Conservation (phyloP, 2,888 invertebrate genomes). For the Anoplius nigerrimus region DNA sequence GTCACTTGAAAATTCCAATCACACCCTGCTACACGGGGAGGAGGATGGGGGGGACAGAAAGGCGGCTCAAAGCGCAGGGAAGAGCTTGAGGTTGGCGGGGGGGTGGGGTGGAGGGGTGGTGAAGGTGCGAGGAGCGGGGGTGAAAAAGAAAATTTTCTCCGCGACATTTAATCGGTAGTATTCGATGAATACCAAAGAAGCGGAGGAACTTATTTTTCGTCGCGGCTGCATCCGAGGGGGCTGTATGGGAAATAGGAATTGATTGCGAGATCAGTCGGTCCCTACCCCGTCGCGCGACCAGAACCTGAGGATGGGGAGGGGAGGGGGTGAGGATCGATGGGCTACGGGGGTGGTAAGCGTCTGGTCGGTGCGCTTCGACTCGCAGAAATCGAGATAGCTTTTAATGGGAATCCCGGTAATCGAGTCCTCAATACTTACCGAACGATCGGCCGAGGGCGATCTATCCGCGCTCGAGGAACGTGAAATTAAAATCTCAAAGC, state of each 20-base stretch:
- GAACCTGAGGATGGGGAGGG: too few species aligned
- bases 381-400: too few species aligned
- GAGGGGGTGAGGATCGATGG: not conserved
- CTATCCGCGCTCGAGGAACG: too few species aligned
- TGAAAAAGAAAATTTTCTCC: slow-evolving; percentile 44
- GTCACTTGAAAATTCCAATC: slow-evolving; percentile 56
- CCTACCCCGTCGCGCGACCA: not conserved
- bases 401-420: too few species aligned
- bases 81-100: slow-evolving; percentile 29
- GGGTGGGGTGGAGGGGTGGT: slow-evolving; percentile 3
- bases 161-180: slow-evolving; percentile 48
- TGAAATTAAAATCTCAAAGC: too few species aligned
- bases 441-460: too few species aligned
- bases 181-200: slow-evolving; percentile 42
- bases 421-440: too few species aligned
- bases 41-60: too few species aligned
- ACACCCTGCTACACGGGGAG: slow-evolving; percentile 26
- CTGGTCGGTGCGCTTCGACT: too few species aligned
- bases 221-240: slow-evolving; percentile 3
- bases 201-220: slow-evolving; percentile 1
- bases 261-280: not conserved
- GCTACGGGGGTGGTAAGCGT: too few species aligned
- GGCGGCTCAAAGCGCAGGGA: too few species aligned
- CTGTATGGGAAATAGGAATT: slow-evolving; percentile 1
- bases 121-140: not conserved